These are phyloP conservation scores for Oryzaephilus surinamensis DNA, from an alignment of 1,140 invertebrate genomes.

Conservation along the genomic window DNA sequence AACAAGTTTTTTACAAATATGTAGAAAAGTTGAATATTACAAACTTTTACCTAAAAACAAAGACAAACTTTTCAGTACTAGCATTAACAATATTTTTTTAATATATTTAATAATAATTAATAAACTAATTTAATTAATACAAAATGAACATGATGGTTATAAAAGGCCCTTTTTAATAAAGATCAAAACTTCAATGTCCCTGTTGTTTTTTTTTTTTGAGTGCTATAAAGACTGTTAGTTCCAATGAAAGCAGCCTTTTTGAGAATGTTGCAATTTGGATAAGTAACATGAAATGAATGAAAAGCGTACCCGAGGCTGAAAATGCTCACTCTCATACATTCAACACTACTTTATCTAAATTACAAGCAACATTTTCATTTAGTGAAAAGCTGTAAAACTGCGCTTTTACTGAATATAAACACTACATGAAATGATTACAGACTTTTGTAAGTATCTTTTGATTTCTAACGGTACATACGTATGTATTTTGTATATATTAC, in stretches of 20 bases:
- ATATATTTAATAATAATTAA: no score
- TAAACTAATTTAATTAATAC: constrained; percentile 8
- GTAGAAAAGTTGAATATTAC: no score
- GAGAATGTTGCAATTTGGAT: constrained; percentile 18
- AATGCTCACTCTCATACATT: constrained; percentile 13
- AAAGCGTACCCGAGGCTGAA: constrained; percentile 4
- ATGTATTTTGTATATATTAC: no score
- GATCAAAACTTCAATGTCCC: no score
- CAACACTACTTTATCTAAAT: constrained; percentile 25
- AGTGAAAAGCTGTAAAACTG: constrained; percentile 19
- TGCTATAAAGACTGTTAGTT: no score
- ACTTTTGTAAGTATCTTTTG: constrained; percentile 13
- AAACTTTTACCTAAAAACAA: no score
- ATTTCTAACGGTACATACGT: constrained; percentile 8
- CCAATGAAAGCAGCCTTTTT: no score
- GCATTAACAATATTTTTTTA: no score
- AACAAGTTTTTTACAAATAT: constrained; percentile 39
- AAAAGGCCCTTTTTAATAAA: no score
- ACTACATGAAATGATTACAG: constrained; percentile 17
- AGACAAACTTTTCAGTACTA: no score
- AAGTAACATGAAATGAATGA: constrained; percentile 17
- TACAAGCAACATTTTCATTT: constrained; percentile 19
- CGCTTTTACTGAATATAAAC: constrained; percentile 18
- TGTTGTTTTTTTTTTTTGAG: no score
- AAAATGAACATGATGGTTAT: no score